A percentile compares a stretch with the other conserved stretches of the same genome.
These are phyloP conservation scores for Pogonognathellus flavescens DNA, from an alignment of 1,140 invertebrate genomes.

Conservation along the genomic window DNA sequence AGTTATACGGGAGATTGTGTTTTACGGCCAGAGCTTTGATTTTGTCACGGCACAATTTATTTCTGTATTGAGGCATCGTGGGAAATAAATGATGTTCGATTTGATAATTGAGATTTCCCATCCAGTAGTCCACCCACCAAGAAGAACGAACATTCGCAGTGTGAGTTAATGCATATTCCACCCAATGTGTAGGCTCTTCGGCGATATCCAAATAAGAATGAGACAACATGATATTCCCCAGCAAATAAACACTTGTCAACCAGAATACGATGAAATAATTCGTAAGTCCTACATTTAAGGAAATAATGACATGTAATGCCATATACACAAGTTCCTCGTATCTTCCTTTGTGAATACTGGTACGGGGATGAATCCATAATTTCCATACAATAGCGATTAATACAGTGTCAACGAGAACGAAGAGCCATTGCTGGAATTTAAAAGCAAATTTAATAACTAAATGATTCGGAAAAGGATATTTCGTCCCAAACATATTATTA, in stretches of 20 bases:
- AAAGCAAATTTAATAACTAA: neutral
- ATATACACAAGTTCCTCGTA: constrained; percentile 61
- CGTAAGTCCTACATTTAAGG: constrained; percentile 59
- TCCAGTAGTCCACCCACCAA: no score
- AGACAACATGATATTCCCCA: constrained; percentile 61
- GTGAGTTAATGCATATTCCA: no score
- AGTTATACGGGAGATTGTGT: no score
- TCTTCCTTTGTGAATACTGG: constrained; percentile 47
- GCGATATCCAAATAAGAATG: constrained; percentile 63
- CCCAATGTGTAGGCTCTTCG: no score
- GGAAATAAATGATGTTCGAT: no score
- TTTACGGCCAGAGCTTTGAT: no score
- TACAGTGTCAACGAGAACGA: constrained; percentile 19
- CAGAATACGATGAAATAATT: constrained; percentile 63
- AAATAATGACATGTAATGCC: constrained; percentile 56
- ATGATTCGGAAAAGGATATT: no score
- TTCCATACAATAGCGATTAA: neutral
- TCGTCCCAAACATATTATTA: no score
- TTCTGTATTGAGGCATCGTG: no score
- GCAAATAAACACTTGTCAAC: constrained; percentile 59
- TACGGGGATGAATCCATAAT: constrained; percentile 6
- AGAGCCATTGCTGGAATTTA: constrained; percentile 10
- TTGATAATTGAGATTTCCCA: no score
- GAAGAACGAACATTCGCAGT: no score
- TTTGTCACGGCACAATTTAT: no score